phyloP scores from a whole-genome alignment of 2,113 vertebrate species.

The Dinomys branickii region DNA sequence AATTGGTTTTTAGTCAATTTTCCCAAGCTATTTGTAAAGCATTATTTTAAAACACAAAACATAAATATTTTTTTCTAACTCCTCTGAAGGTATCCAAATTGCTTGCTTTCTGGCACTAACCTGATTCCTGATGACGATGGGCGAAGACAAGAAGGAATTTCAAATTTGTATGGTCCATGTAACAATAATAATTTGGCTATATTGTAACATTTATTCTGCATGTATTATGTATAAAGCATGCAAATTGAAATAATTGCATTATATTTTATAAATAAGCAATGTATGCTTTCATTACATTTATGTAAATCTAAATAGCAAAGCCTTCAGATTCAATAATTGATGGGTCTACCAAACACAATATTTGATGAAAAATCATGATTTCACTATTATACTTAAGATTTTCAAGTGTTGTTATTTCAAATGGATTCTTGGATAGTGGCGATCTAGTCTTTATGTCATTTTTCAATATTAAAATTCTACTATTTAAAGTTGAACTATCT shows the following conservation, averaged over 20 bases:
- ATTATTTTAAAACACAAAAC: background rate
- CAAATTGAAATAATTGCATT: background rate
- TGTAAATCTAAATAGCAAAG: background rate
- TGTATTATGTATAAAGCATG: background rate
- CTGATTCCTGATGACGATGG: background rate
- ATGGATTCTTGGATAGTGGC: background rate
- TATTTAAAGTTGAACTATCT: background rate
- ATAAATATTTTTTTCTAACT: background rate
- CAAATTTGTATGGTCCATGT: background rate
- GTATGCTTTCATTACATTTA: background rate
- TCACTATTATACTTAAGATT: slow-evolving; percentile 8
- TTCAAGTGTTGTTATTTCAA: slow-evolving; percentile 4
- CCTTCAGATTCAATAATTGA: background rate
- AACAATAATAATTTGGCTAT: slow-evolving; percentile 21
- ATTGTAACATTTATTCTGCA: background rate
- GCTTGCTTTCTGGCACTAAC: background rate
- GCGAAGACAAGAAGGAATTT: slow-evolving; percentile 10
- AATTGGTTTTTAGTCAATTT: slow-evolving; percentile 15
- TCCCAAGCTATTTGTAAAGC: background rate
- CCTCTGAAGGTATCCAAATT: background rate
- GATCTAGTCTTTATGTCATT: background rate
- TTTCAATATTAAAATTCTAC: slow-evolving; percentile 46
- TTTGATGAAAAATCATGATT: slow-evolving; percentile 2
- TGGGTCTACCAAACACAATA: background rate
- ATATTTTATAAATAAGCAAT: background rate